Evolutionary conservation across 2,888 invertebrate species (phyloP).

Genomic region (Kryphioiulus occultus): DNA sequence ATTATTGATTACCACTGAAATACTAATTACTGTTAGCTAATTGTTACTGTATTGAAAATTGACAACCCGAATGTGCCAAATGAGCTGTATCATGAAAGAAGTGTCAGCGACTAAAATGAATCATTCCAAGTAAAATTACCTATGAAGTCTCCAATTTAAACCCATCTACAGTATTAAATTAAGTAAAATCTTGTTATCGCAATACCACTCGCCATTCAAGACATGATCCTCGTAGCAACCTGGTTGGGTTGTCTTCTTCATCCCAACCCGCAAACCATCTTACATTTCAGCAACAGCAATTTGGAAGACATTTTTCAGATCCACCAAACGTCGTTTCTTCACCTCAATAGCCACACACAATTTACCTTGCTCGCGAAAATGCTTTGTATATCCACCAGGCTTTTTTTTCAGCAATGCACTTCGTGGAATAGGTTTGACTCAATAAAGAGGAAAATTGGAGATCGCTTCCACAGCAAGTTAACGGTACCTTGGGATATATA

Average conservation of each 20-base stretch:
- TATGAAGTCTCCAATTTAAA: no score
- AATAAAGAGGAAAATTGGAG: slow-evolving; percentile 39
- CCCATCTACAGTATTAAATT: no score
- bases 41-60: no score
- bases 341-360: not conserved
- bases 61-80: no score
- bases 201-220: no score
- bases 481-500: slow-evolving; percentile 32
- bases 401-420: slow-evolving; percentile 13
- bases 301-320: not conserved
- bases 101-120: no score
- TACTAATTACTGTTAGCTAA: no score
- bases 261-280: not conserved
- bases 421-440: slow-evolving; percentile 36
- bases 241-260: not conserved
- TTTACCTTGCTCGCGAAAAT: not conserved
- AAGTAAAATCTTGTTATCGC: no score
- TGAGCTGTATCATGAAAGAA: no score
- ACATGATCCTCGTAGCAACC: no score
- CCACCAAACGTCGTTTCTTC: not conserved
- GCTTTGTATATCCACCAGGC: not conserved
- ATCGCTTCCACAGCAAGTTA: slow-evolving; percentile 21
- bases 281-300: not conserved
- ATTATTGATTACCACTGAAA: no score
- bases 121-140: no score